Conservation (phyloP, 2,113 vertebrate species). For the Dunckerocampus dactyliophorus region DNA sequence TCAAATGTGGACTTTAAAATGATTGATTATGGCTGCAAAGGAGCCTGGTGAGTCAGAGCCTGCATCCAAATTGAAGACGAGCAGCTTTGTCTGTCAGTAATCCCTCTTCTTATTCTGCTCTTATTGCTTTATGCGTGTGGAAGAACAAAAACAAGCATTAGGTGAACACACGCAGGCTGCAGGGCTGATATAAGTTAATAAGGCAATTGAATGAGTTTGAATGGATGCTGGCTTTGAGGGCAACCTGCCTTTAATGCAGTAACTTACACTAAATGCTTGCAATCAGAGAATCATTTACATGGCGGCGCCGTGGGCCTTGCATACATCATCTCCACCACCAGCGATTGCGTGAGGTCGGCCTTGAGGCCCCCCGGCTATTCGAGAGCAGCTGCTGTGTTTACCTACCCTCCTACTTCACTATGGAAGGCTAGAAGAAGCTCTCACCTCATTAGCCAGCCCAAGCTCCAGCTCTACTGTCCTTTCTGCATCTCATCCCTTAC, state of each 20-base stretch:
- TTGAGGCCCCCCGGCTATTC: slow-evolving; percentile 33
- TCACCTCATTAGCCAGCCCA: slow-evolving; percentile 64
- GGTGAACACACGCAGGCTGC: too few species aligned
- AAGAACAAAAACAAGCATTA: not conserved
- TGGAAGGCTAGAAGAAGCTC: slow-evolving; percentile 45
- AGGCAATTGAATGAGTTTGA: not conserved
- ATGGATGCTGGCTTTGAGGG: slow-evolving; percentile 1
- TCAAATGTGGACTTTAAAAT: too few species aligned
- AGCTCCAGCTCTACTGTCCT: slow-evolving; percentile 34
- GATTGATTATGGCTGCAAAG: too few species aligned
- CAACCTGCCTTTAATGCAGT: slow-evolving; percentile 17
- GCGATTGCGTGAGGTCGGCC: slow-evolving; percentile 44
- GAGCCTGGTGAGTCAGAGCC: too few species aligned
- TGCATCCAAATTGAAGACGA: too few species aligned
- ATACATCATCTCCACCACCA: slow-evolving; percentile 45
- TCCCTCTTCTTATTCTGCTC: too few species aligned
- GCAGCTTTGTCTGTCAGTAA: too few species aligned
- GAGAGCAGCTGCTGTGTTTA: slow-evolving; percentile 59
- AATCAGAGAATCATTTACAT: slow-evolving; percentile 40
- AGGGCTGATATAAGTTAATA: too few species aligned
- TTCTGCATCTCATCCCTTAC: slow-evolving; percentile 34
- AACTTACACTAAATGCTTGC: slow-evolving; percentile 29
- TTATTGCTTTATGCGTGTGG: too few species aligned
- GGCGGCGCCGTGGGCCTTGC: slow-evolving; percentile 29
- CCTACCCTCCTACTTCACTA: slow-evolving; percentile 56